phyloP scores from a whole-genome alignment of 2,888 invertebrate genomes.

The Archips xylosteana region DNA sequence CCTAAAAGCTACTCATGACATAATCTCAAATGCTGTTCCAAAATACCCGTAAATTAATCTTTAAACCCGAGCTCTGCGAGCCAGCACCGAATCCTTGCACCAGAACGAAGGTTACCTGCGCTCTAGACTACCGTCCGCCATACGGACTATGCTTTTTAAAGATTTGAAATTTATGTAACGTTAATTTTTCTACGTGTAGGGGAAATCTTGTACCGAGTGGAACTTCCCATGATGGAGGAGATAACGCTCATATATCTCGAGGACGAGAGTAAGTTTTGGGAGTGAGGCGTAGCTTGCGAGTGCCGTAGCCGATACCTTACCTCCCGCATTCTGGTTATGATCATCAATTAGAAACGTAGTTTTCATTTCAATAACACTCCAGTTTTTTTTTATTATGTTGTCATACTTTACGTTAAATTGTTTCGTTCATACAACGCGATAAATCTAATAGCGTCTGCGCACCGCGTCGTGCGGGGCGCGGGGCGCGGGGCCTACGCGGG shows the following conservation, averaged over 20 bases:
- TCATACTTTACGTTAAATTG: constrained; percentile 78
- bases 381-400: constrained; percentile 78
- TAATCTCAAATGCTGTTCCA: constrained; percentile 51
- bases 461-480: neutral
- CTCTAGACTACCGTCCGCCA: constrained; percentile 48
- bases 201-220: constrained; percentile 97
- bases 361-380: constrained; percentile 85
- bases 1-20: constrained; percentile 70
- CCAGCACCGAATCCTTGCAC: constrained; percentile 12
- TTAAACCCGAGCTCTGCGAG: constrained; percentile 4
- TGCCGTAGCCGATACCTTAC: constrained; percentile 86
- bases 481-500: neutral
- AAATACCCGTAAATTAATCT: constrained; percentile 11
- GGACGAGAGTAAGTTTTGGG: constrained; percentile 91
- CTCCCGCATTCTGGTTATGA: constrained; percentile 87
- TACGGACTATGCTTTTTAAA: constrained; percentile 54
- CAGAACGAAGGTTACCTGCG: constrained; percentile 30
- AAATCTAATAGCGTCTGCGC: constrained; percentile 71
- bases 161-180: constrained; percentile 80
- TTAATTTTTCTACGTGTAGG: constrained; percentile 87
- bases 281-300: constrained; percentile 88
- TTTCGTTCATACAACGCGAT: constrained; percentile 79
- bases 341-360: constrained; percentile 86
- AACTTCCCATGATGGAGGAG: constrained; percentile 97
- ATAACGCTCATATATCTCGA: constrained; percentile 97